Percentiles rank a stretch among this genome's conserved stretches.
Conservation (phyloP, 2,888 invertebrate genomes). For the Dendrolimus pini region DNA sequence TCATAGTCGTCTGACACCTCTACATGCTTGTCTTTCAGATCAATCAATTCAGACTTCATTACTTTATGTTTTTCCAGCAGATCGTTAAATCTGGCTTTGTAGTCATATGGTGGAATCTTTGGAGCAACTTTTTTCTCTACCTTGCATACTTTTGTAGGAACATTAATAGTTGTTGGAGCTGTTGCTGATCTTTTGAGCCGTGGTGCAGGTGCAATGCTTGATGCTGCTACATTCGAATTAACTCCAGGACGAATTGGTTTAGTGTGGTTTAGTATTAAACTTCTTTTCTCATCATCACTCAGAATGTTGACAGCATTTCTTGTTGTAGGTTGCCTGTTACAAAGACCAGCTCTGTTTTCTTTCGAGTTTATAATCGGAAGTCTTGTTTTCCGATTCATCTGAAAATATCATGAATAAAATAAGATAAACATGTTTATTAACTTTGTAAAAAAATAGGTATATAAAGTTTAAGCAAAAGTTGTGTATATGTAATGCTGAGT, state of each 20-base stretch:
- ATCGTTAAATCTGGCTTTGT: slow-evolving; percentile 79
- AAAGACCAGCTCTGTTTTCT: slow-evolving; percentile 52
- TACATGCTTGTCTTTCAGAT: slow-evolving; percentile 68
- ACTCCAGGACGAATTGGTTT: slow-evolving; percentile 39
- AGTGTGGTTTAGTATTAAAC: slow-evolving; percentile 55
- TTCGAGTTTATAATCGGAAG: slow-evolving; percentile 43
- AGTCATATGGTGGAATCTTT: slow-evolving; percentile 79
- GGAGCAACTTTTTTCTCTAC: slow-evolving; percentile 66
- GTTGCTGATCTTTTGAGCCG: slow-evolving; percentile 55
- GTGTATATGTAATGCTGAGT: no score
- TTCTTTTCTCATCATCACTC: slow-evolving; percentile 61
- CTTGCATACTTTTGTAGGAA: slow-evolving; percentile 46
- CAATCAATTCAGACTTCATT: slow-evolving; percentile 69
- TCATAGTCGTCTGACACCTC: slow-evolving; percentile 72
- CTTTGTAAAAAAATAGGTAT: no score
- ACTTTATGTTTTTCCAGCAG: slow-evolving; percentile 77
- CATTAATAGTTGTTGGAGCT: slow-evolving; percentile 35
- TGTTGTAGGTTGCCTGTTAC: slow-evolving; percentile 34
- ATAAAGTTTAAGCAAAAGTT: no score
- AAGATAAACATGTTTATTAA: no score
- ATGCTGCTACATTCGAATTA: slow-evolving; percentile 13
- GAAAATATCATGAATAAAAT: slow-evolving; percentile 19
- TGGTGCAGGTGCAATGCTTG: slow-evolving; percentile 35
- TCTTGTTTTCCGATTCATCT: slow-evolving; percentile 71
- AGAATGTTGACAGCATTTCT: slow-evolving; percentile 47